Evolutionary conservation across 2,113 vertebrate species (phyloP), one percentile per base, ranked within the genome.

Genomic region (Caretta caretta): DNA sequence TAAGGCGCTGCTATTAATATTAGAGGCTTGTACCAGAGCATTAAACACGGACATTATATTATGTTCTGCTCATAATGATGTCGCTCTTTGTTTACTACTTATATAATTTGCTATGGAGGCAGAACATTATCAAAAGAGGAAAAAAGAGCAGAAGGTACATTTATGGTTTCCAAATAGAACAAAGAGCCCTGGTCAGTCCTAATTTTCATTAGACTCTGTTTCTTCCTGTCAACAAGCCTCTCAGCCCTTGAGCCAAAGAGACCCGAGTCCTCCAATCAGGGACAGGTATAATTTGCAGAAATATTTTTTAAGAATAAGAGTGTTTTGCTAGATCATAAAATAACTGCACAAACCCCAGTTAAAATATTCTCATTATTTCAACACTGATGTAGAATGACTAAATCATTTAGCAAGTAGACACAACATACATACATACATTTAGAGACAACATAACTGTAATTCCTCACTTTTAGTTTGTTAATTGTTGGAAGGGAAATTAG

Each of bases 71-170:
- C 57, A 93, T 91, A 95, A 95, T 96, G 38, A 94, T 93, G 92
- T 49, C 89, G 31, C 5, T 91, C 31, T 96, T 97, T 96, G 83
- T 97, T 97, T 98, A 93, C 9, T 96, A 92, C 92, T 10, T 25
- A 91, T 79, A 92, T 97, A 88, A 97, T 96, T 93, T 84, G 3
- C 57, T 95, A 42, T 75, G 65, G 25, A 88, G 49, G 84, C n/a
- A 97, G 78, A 96, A 85, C 14, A 83, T 92, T 90, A 97, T 92
- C 90, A 97, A 96, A 92, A 25, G 51, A 89, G 69, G 83, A 92
- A 87, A 93, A 94, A 97, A 84, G 29, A 94, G 50, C n/a, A 96
- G 59, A 93, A 97, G 54, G 8, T 80, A 72, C 57, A 94, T 94
- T 97, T 97, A 83, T 88, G 83, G 12, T 51, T 91, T 53, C 24